phyloP scores from a whole-genome alignment of 2,888 invertebrate species.

The Ophion ellenae region DNA sequence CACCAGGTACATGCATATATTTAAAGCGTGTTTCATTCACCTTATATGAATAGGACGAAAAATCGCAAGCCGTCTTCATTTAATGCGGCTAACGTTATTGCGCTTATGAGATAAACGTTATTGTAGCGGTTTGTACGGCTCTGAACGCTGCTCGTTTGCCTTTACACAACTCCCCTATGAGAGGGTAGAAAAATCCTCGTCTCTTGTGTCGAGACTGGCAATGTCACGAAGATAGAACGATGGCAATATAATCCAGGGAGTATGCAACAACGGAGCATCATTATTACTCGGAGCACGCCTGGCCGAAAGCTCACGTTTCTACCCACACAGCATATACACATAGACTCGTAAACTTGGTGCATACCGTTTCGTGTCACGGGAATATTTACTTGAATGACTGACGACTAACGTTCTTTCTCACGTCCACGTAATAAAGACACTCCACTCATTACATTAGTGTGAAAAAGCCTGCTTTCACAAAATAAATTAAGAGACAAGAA shows the following conservation, averaged over 20 bases:
- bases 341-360: not conserved
- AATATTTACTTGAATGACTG: conserved; percentile 26
- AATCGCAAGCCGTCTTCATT: too few species aligned
- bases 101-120: too few species aligned
- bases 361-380: not conserved
- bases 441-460: not conserved
- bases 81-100: too few species aligned
- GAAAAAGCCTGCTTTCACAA: not conserved
- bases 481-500: not conserved
- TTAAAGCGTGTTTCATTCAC: too few species aligned
- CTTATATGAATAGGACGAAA: not conserved
- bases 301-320: conserved; percentile 27
- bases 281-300: conserved; percentile 41
- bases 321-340: conserved; percentile 6
- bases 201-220: conserved; percentile 16
- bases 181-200: not conserved
- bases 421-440: not conserved
- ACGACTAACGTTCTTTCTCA: conserved; percentile 7
- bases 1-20: too few species aligned
- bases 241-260: conserved; percentile 17
- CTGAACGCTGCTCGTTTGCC: too few species aligned
- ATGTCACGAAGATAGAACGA: conserved; percentile 25
- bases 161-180: not conserved
- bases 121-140: too few species aligned
- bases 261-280: conserved; percentile 12